phyloP scores from a whole-genome alignment of 2,888 invertebrate species.

The Stegophylla sp. region DNA sequence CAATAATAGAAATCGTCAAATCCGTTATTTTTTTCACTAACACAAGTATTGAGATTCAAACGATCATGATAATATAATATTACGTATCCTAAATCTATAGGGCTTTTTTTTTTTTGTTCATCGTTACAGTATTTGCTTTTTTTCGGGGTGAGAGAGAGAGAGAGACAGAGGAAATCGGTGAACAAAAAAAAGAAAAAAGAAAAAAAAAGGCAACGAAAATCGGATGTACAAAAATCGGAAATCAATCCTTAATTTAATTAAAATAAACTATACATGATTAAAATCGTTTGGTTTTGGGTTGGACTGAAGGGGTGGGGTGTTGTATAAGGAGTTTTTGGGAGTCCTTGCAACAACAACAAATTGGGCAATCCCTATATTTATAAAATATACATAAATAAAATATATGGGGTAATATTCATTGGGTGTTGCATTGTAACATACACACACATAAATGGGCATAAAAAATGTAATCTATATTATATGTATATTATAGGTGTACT shows the following conservation, averaged over 20 bases:
- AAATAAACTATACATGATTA: slow-evolving; percentile 19
- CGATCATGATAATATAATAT: slow-evolving; percentile 21
- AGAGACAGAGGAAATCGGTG: not conserved
- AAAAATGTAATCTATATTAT: not conserved
- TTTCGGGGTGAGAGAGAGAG: not conserved
- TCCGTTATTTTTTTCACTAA: slow-evolving; percentile 35
- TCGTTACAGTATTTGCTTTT: slow-evolving; percentile 16
- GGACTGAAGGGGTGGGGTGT: not conserved
- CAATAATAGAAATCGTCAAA: not conserved
- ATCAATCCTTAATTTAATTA: slow-evolving; percentile 24
- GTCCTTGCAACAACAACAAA: slow-evolving; percentile 3
- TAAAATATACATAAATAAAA: not conserved
- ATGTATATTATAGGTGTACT: not conserved
- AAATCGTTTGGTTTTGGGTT: not conserved
- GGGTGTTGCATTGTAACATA: too few species aligned
- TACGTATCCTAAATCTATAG: slow-evolving; percentile 3
- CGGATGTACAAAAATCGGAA: slow-evolving; percentile 2
- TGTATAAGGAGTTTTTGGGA: not conserved
- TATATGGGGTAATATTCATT: not conserved
- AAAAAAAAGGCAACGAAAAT: slow-evolving; percentile 14
- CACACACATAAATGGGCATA: not conserved
- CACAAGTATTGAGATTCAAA: slow-evolving; percentile 47
- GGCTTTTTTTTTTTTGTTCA: slow-evolving; percentile 38
- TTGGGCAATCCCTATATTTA: not conserved
- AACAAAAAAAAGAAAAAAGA: slow-evolving; percentile 22